Conservation (phyloP, 2,888 invertebrate species). For the Deroplatys truncata region DNA sequence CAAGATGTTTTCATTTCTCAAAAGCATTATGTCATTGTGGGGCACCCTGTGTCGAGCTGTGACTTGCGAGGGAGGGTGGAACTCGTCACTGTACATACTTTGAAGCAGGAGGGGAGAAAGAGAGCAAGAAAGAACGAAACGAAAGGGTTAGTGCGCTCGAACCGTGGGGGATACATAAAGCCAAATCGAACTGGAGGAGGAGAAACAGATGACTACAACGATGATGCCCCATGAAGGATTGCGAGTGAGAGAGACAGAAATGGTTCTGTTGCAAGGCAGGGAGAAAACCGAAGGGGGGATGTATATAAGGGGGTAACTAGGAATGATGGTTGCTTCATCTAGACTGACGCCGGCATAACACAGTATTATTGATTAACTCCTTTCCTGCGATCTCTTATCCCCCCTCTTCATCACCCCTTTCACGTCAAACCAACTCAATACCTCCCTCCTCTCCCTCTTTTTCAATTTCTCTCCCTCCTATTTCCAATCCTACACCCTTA, state of each 20-base stretch:
- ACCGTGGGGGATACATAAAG: background rate
- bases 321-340: slow-evolving; percentile 26
- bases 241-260: background rate
- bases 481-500: background rate
- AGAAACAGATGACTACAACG: background rate
- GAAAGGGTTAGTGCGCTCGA: background rate
- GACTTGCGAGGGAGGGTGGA: background rate
- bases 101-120: background rate
- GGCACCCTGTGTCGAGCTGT: background rate
- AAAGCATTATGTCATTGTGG: background rate
- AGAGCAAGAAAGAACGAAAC: background rate
- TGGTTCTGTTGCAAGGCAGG: slow-evolving; percentile 5
- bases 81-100: background rate
- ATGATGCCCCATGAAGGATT: background rate
- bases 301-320: slow-evolving; percentile 20
- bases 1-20: background rate
- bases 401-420: slow-evolving; percentile 17
- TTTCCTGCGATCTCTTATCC: slow-evolving; percentile 23
- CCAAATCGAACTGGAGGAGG: slow-evolving; percentile 4
- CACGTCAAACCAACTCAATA: background rate
- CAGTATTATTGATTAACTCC: slow-evolving; percentile 23
- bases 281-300: slow-evolving; percentile 16
- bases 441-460: slow-evolving; percentile 25
- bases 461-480: slow-evolving; percentile 22
- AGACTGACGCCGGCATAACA: slow-evolving; percentile 23